These are phyloP conservation scores for Prietella phreatophila DNA, from an alignment of 2,113 vertebrate species.

Conservation along the genomic window DNA sequence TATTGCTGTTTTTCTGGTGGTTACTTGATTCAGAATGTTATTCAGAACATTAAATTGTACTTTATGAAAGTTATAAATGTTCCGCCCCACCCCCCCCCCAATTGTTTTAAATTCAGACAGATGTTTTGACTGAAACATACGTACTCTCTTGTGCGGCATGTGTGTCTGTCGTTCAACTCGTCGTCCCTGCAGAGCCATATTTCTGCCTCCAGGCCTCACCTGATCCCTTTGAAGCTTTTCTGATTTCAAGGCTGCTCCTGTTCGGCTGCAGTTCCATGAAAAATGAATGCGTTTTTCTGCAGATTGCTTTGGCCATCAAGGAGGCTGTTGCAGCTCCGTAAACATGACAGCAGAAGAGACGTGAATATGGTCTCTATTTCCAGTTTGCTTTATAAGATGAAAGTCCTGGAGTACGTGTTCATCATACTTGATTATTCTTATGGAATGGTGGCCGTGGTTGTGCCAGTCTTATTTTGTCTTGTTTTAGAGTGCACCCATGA, in stretches of 20 bases:
- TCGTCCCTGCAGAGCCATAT: background rate
- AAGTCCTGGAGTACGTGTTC: background rate
- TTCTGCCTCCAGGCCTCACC: background rate
- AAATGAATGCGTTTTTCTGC: constrained; percentile 27
- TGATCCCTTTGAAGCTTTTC: constrained; percentile 24
- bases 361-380: background rate
- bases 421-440: background rate
- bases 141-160: background rate
- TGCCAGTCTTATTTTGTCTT: background rate
- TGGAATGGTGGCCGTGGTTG: background rate
- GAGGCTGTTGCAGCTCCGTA: background rate
- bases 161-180: background rate
- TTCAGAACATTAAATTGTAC: background rate
- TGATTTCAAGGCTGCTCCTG: constrained; percentile 15
- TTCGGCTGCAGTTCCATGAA: constrained; percentile 27
- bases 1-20: background rate
- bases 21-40: background rate
- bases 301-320: constrained; percentile 7
- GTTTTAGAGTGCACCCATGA: background rate
- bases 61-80: background rate
- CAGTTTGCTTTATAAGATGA: background rate
- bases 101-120: background rate
- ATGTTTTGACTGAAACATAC: background rate
- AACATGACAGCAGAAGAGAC: background rate
- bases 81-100: too few species aligned